phyloP scores from a whole-genome alignment of 1,140 invertebrate species.

The Trachymyrmex septentrionalis region DNA sequence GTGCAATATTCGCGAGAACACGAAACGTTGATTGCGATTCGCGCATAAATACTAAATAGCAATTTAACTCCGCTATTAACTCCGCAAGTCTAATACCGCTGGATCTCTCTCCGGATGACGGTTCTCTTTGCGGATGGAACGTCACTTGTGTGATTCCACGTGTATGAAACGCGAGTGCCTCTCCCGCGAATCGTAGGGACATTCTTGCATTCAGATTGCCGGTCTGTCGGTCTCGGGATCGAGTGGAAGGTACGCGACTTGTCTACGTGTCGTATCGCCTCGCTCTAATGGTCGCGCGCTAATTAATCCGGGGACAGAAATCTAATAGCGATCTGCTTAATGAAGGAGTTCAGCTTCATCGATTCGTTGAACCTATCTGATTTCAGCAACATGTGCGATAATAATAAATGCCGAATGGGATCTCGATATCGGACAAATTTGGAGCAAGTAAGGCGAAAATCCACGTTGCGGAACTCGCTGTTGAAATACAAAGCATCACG shows the following conservation, averaged over 20 bases:
- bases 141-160: conserved; percentile 36
- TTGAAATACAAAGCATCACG: neutral
- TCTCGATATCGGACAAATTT: neutral
- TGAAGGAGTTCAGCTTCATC: neutral
- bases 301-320: conserved; percentile 9
- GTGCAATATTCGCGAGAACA: neutral
- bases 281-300: conserved; percentile 37
- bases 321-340: neutral
- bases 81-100: neutral
- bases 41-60: neutral
- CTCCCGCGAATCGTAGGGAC: conserved; percentile 37
- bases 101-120: neutral
- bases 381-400: neutral
- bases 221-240: conserved; percentile 12
- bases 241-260: conserved; percentile 6
- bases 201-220: conserved; percentile 42
- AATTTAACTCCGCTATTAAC: neutral
- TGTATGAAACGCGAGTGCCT: neutral
- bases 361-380: neutral
- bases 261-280: conserved; percentile 53
- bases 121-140: neutral
- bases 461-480: neutral
- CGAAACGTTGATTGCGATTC: neutral
- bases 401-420: neutral
- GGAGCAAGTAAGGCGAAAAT: neutral